Evolutionary conservation across 30 jellyfish, hydroid and myxozoan species (phyloP), one percentile per base, ranked within the genome.

Genomic region (Sanderia malayensis): DNA sequence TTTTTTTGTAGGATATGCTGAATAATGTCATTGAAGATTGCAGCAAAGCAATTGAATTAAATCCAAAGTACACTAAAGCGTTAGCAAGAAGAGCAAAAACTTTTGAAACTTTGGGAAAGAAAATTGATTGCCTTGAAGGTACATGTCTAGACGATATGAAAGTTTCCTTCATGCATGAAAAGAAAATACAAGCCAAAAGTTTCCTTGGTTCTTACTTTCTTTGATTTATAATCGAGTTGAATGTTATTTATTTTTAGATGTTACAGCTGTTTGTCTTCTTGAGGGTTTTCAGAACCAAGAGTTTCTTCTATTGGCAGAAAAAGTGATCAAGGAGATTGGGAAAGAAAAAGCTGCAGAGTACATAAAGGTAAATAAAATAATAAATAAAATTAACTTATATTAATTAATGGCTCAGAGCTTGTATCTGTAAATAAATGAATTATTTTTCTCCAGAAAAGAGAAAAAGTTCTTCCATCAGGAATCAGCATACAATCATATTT

Each of bases 51-150:
- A 71, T 92, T 30, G 82, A 74, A 27, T 55, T 82, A 65, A 85
- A 67, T 53, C 95, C 95, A 41, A 92, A 85, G 44, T 92, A 92
- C 44, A 71, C 80, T 10, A 92, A 92, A 65, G 98, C 98, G 30
- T 53, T 92, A 13, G 74, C 83, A 34, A 79, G 98, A 76, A 65
- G 98, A 74, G 98, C 98, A 34, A 65, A 76, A 44, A 96, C 98
- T 24, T 53, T 67, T 53, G 98, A 92, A 30, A 81, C 20, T 9
- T 23, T 68, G 26, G 91, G 81, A 25, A 69, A 32, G 79, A 84
- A 79, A 64, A 58, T 93, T 29, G 87, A 71, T 24, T 85, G 96
- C 53, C 77, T 92, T 18, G 96, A 92, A 85, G 98, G 98, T 79
- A 37, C 10, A 37, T 37, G 6, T 37, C 52, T n/a, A n/a, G n/a